Evolutionary conservation across 2,797 vertebrate genomes (phyloP).

Genomic region (Otus scops): DNA sequence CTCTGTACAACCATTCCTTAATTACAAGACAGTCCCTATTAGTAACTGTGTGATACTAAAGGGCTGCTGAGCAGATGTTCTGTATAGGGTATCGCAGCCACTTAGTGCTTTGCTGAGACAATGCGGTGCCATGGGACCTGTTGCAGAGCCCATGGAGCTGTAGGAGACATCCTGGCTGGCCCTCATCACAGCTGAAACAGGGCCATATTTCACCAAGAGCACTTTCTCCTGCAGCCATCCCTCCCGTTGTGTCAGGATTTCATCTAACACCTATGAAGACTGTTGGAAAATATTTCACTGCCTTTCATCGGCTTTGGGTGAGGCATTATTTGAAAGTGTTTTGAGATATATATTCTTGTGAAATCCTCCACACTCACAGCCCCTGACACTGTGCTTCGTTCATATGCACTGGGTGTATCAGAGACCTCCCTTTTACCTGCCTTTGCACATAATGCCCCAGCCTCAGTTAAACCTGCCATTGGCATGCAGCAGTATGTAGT

Average conservation of each 20-base stretch:
- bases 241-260: background rate
- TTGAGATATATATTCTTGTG: background rate
- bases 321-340: background rate
- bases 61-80: background rate
- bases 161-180: background rate
- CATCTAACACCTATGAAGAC: background rate
- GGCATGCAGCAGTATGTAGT: background rate
- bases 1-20: background rate
- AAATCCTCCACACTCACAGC: background rate
- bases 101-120: rapidly evolving
- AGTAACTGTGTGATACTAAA: background rate
- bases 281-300: background rate
- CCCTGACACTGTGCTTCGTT: background rate
- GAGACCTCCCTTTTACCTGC: background rate
- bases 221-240: background rate
- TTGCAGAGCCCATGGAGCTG: background rate
- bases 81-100: background rate
- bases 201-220: background rate
- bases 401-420: background rate
- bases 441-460: background rate
- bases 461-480: background rate
- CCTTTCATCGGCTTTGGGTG: rapidly evolving
- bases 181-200: background rate
- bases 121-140: rapidly evolving
- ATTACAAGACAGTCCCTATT: background rate